Base-by-base conservation (phyloP, 2,797 vertebrate genomes). In the Artibeus jamaicensis region DNA sequence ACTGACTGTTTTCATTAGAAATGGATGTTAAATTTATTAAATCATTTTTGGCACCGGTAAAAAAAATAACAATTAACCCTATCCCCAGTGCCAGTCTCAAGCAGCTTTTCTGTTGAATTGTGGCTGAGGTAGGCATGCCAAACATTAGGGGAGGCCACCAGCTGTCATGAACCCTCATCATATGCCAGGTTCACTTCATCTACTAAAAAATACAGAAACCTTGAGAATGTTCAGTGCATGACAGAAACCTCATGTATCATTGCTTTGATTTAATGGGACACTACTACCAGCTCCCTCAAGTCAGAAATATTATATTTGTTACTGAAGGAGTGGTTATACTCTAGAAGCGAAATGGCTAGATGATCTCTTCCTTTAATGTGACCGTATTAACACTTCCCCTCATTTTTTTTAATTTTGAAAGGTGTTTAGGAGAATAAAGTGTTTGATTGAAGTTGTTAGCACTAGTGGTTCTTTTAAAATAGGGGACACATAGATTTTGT, bases 171-270 rank as follows among this genome's bases (percentile, higher is more conserved):
- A 93, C n/a, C 6, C 12, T 92, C 16, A 84, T 82, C 34, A 29
- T 79, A 70, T 95, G 37, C 57, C 48, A 94, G n/a, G 29, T 65
- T n/a, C 16, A 89, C 24, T 46, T 87, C 39, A 77, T 85, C 68
- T 96, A 21, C 39, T 89, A 74, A 92, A 46, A 96, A 91, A 97
- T 74, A 86, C 21, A 34, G 48, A 95, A 96, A 68, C n/a, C 14
- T 59, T 74, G 50, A 95, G 86, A 37, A 73, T 71, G 24, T 86
- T 77, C 42, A 86, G 18, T 15, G 62, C 6, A 70, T 42, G 42
- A 73, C 9, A 89, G 57, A 22, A 93, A 73, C 50, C 7, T 78
- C 29, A 46, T 48, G 6, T 71, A 34, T 5, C 21, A 76, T 32
- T 88, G 34, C 15, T 68, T 92, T 93, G 37, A 3, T 90, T 96